These are phyloP conservation scores for Andinoacara biseriatus DNA, from an alignment of 2,113 vertebrate genomes.

Conservation along the genomic window DNA sequence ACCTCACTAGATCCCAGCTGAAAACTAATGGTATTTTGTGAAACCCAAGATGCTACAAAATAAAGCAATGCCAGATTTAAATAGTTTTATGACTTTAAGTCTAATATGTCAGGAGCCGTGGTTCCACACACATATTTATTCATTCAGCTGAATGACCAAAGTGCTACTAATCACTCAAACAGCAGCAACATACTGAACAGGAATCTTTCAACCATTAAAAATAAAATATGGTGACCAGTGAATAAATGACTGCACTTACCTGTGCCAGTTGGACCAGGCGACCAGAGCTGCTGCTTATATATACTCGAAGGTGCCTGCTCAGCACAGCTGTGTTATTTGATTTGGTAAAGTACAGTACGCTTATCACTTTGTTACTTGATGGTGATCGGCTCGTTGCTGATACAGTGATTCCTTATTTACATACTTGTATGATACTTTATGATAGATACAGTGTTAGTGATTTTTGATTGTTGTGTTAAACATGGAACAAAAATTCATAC, in stretches of 20 bases:
- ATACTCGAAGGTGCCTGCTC: not conserved
- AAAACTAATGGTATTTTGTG: too few species aligned
- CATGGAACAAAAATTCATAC: not conserved
- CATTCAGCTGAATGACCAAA: too few species aligned
- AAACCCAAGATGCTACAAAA: too few species aligned
- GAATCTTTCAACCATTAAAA: not conserved
- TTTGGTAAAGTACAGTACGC: not conserved
- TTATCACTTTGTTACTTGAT: not conserved
- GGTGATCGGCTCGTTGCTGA: not conserved
- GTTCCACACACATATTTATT: too few species aligned
- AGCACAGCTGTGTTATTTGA: slow-evolving; percentile 8
- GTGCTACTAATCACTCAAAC: too few species aligned
- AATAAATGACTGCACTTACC: slow-evolving; percentile 7
- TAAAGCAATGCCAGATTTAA: too few species aligned
- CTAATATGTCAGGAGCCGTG: too few species aligned
- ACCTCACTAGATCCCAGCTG: too few species aligned
- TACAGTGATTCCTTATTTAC: not conserved
- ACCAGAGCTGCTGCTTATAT: slow-evolving; percentile 14
- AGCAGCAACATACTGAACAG: too few species aligned
- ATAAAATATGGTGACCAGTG: not conserved
- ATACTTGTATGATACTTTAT: not conserved
- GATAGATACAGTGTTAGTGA: not conserved
- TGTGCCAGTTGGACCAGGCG: slow-evolving; percentile 8
- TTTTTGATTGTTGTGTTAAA: not conserved
- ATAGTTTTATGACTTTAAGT: too few species aligned